Base-by-base conservation (phyloP, 2,113 vertebrate species). In the Carassius auratus region DNA sequence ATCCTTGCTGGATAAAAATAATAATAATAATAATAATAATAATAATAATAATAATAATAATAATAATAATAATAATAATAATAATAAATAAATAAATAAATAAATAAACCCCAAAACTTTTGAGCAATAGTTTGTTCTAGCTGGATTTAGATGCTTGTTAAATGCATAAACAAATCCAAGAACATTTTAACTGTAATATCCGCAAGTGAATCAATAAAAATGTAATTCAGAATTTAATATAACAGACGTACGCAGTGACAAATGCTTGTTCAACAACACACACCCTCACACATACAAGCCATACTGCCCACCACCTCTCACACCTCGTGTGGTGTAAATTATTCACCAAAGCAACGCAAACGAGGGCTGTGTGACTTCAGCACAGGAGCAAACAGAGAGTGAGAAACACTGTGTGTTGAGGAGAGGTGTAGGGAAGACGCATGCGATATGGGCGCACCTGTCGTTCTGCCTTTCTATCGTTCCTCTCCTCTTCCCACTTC, bases 351-450 rank as follows among this genome's bases (percentile, higher is more conserved):
- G 57, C 8, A 61, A 61, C 21, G 9, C 57, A 61, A 61, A 61
- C 8, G 57, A 61, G 21, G 21, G 57, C 21, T 61, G 57, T 3
- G 21, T 8, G 8, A 2, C 21, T 61, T 61, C 38, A 84, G 61
- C 81, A 15, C 81, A 59, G 76, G 76, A 84, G 71, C 85, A 86
- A 81, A 83, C 42, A 42, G 84, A 76, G 76, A 80, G 87, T 84
- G 85, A 86, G 82, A 76, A 86, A 42, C 86, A 74, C 57, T 61
- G 55, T 78, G 82, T 75, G 76, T 80, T 69, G 76, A 59, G 83
- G 26, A 88, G 84, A 83, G 81, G 57, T 61, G 57, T n/a, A 61
- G 57, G 8, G n/a, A 61, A 61, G 57, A 76, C 87, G 81, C 76
- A 61, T 68, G 76, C 5, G 64, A 59, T 19, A 30, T n/a, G 50